Evolutionary conservation across 2,888 invertebrate genomes (phyloP).

Genomic region (Dynastes maya): DNA sequence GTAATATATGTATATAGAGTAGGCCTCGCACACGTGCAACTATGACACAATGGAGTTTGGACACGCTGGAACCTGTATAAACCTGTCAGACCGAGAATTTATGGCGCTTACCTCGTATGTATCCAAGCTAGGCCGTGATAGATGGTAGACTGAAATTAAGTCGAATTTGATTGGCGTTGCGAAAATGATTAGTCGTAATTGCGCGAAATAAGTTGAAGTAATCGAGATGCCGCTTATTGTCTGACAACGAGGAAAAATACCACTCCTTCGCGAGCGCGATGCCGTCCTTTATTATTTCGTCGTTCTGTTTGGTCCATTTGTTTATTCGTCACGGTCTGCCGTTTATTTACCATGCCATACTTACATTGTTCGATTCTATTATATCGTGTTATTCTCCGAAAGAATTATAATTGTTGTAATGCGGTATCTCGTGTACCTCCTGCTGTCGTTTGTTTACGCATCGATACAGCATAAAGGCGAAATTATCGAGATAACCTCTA

Average conservation of each 20-base stretch:
- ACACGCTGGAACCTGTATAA: too few species aligned
- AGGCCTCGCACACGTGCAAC: too few species aligned
- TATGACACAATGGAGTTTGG: too few species aligned
- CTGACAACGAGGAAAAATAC: conserved; percentile 5
- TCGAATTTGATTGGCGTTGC: conserved; percentile 26
- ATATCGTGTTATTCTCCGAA: neutral
- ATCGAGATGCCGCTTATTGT: conserved; percentile 12
- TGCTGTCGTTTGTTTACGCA: neutral
- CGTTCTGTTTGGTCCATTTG: neutral
- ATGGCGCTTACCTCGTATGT: neutral
- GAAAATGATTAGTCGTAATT: conserved; percentile 17
- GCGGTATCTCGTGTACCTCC: too few species aligned
- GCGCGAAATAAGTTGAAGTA: conserved; percentile 1
- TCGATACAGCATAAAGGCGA: neutral
- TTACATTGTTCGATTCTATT: conserved; percentile 6
- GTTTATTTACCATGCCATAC: conserved; percentile 2
- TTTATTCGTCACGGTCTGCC: conserved; percentile 12
- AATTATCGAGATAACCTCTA: neutral
- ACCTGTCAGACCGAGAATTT: too few species aligned
- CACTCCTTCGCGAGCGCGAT: neutral
- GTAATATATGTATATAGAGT: too few species aligned
- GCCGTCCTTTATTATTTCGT: neutral
- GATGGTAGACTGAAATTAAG: conserved; percentile 13
- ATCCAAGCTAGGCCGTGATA: neutral
- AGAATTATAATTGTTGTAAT: neutral